Evolutionary conservation across 2,113 vertebrate genomes (phyloP).

Genomic region (Pseudorectes ferrugineus): DNA sequence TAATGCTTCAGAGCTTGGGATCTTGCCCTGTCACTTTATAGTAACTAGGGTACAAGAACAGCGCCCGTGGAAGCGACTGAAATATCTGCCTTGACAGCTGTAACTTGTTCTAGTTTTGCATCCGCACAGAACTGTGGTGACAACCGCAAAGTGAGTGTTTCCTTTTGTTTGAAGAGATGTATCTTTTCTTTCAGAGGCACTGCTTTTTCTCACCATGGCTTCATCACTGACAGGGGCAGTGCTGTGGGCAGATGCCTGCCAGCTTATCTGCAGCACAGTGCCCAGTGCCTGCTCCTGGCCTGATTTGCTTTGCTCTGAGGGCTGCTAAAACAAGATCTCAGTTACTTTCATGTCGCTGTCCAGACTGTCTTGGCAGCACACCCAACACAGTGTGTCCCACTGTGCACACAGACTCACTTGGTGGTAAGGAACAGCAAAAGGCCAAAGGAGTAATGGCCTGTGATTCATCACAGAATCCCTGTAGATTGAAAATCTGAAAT

Average conservation of each 20-base stretch:
- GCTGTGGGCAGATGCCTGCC: background rate
- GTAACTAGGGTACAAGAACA: background rate
- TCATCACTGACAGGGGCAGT: background rate
- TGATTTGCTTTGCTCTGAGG: background rate
- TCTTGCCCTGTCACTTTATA: background rate
- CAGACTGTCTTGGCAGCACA: background rate
- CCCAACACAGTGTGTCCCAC: accelerated
- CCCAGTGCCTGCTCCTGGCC: background rate
- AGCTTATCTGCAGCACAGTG: background rate
- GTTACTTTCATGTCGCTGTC: background rate
- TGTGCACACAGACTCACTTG: background rate
- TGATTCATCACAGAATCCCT: background rate
- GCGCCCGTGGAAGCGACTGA: background rate
- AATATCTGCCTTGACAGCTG: background rate
- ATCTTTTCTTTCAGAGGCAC: background rate
- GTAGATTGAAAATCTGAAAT: background rate
- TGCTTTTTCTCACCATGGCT: background rate
- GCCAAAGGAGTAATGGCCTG: background rate
- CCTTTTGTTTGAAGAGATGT: background rate
- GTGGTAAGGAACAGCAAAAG: background rate
- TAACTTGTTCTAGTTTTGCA: background rate
- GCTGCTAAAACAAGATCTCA: background rate
- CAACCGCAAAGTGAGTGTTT: background rate
- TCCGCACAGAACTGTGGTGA: background rate
- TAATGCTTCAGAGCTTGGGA: background rate